A percentile compares a stretch with the other conserved stretches of the same genome.
phyloP scores from a whole-genome alignment of 2,113 vertebrate genomes.

The Rana temporaria region DNA sequence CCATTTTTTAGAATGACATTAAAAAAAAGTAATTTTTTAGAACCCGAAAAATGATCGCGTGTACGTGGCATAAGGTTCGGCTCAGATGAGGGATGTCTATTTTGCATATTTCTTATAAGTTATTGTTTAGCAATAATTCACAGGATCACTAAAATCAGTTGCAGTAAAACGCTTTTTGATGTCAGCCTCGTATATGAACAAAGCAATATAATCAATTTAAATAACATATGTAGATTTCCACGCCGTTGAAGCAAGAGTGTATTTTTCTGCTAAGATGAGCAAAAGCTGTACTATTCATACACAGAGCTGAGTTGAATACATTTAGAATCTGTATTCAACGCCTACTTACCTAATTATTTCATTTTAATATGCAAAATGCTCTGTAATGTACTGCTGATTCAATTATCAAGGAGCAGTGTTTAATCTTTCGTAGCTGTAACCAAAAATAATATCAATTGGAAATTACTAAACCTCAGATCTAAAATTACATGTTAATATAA shows the following conservation, averaged over 20 bases:
- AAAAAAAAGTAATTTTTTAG: too few relatives aligned
- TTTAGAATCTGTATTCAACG: constrained; percentile 43
- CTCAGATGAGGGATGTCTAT: too few relatives aligned
- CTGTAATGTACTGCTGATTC: constrained; percentile 51
- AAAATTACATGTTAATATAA: constrained; percentile 48
- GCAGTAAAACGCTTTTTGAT: constrained; percentile 38
- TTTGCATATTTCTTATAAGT: neutral
- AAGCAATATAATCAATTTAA: constrained; percentile 45
- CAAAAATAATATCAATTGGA: constrained; percentile 45
- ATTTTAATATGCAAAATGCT: constrained; percentile 53
- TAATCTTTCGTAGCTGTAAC: constrained; percentile 48
- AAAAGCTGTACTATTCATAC: constrained; percentile 36
- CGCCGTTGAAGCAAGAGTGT: constrained; percentile 20
- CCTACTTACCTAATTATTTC: constrained; percentile 50
- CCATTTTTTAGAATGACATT: too few relatives aligned
- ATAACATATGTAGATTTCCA: constrained; percentile 50
- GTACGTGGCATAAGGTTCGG: too few relatives aligned
- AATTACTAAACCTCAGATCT: constrained; percentile 30
- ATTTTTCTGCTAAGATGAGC: constrained; percentile 27
- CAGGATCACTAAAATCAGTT: constrained; percentile 11
- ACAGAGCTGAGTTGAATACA: constrained; percentile 26
- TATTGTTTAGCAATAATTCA: constrained; percentile 35
- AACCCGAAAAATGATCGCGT: too few relatives aligned
- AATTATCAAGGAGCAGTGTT: constrained; percentile 43
- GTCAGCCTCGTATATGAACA: constrained; percentile 35